Percentiles rank a stretch among this genome's conserved stretches.
phyloP scores from a whole-genome alignment of 1,140 invertebrate species.

The Papilio xuthus region DNA sequence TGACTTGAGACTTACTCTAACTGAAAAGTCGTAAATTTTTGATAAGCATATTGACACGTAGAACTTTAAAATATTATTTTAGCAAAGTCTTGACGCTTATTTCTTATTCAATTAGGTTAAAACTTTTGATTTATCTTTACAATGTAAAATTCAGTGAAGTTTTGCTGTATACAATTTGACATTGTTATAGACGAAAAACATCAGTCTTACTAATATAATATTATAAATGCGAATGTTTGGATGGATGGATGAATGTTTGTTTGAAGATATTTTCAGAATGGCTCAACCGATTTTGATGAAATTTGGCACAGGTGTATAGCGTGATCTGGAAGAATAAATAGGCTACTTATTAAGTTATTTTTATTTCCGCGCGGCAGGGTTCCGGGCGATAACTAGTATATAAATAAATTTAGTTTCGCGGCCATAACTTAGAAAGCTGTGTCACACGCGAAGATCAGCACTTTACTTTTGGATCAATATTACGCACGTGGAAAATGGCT shows the following conservation, averaged over 20 bases:
- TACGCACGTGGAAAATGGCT: background rate
- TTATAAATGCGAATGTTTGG: too few relatives aligned
- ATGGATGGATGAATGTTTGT: too few relatives aligned
- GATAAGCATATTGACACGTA: constrained; percentile 10
- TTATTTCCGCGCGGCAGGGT: too few relatives aligned
- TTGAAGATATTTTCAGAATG: too few relatives aligned
- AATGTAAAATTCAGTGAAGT: background rate
- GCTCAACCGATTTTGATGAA: too few relatives aligned
- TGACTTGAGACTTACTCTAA: background rate
- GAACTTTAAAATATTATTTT: background rate
- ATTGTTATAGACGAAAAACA: background rate
- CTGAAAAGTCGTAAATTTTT: constrained; percentile 24
- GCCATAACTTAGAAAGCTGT: too few relatives aligned
- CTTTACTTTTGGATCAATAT: background rate
- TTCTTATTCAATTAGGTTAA: background rate
- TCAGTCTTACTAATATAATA: too few relatives aligned
- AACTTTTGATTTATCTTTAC: background rate
- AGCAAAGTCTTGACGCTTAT: background rate
- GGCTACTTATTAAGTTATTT: too few relatives aligned
- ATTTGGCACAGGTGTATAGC: too few relatives aligned
- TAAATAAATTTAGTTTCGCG: too few relatives aligned
- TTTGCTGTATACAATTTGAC: background rate
- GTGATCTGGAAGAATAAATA: too few relatives aligned
- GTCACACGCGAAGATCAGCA: background rate
- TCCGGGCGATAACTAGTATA: too few relatives aligned